Evolutionary conservation across 2,113 vertebrate genomes (phyloP), one percentile per base, ranked within the genome.

Genomic region (Oxyura jamaicensis): DNA sequence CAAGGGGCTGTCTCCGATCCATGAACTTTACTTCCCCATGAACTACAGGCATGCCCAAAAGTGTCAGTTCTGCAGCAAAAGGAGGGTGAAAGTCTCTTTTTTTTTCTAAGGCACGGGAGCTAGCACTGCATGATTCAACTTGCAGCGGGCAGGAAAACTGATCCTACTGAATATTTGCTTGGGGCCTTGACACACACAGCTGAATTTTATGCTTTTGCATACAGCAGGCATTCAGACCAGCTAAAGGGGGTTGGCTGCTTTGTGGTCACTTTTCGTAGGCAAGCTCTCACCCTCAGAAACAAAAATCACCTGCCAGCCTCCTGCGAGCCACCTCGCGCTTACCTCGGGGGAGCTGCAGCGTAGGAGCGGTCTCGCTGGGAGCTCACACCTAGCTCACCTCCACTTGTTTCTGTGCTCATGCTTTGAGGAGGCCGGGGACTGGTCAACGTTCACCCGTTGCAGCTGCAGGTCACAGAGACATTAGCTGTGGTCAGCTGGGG

Each of bases 371-470:
- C 56, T 72, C 10, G 66, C 59, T 74, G 79, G 60, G 66, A 33
- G 41, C 63, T 90, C 91, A 52, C 92, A 90, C 79, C 83, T 17
- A 73, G 68, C 59, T 96, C 92, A 86, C 75, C 82, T 90, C 68
- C 16, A 23, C n/a, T 76, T 86, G 71, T 65, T 39, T 28, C 63
- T 75, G 44, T 0, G 1, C 68, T 59, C 13, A 0, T 53, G 77
- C 62, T 82, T 60, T 0, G 5, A 60, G 69, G 67, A 81, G 65
- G n/a, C 42, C 78, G 81, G 23, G 68, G 42, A 78, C 56, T 5
- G 1, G 31, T 36, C 75, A 79, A 2, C 11, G 0, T 44, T 75
- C 1, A 1, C 60, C 60, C 33, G 9, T 16, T 22, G 44, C 59
- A 4, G 1, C 7, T 7, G 44, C 25, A 16, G 94, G 91, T 96